Evolutionary conservation across 2,797 vertebrate species (phyloP).

Genomic region (Denticeps clupeoides): DNA sequence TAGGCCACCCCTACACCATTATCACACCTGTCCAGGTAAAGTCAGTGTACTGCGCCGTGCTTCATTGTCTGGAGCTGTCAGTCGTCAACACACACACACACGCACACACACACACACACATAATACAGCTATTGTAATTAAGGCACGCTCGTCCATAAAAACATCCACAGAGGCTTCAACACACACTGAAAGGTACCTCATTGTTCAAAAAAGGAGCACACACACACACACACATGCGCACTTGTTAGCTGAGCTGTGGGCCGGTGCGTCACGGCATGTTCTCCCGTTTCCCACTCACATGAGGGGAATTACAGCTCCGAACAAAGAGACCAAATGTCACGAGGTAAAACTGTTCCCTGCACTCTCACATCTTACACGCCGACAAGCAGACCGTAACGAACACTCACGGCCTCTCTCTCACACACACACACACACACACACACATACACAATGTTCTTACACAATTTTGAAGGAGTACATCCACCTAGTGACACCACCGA

Average conservation of each 20-base stretch:
- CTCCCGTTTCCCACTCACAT: slow-evolving; percentile 1
- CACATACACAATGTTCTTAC: neutral
- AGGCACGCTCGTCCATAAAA: neutral
- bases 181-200: too few relatives aligned
- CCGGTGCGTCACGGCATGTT: neutral
- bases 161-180: neutral
- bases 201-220: too few relatives aligned
- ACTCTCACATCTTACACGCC: neutral
- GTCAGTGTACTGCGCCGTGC: too few relatives aligned
- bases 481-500: too few relatives aligned
- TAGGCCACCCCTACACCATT: too few relatives aligned
- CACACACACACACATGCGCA: neutral
- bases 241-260: too few relatives aligned
- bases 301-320: neutral
- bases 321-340: slow-evolving; percentile 1
- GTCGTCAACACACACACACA: neutral
- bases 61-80: too few relatives aligned
- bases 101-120: neutral
- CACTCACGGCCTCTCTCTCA: neutral
- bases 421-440: neutral
- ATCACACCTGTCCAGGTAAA: too few relatives aligned
- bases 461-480: too few relatives aligned
- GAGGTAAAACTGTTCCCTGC: neutral
- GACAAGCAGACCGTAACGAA: neutral
- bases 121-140: neutral